These are phyloP conservation scores for Phoebastria nigripes DNA, from an alignment of 2,797 vertebrate genomes.

Conservation along the genomic window DNA sequence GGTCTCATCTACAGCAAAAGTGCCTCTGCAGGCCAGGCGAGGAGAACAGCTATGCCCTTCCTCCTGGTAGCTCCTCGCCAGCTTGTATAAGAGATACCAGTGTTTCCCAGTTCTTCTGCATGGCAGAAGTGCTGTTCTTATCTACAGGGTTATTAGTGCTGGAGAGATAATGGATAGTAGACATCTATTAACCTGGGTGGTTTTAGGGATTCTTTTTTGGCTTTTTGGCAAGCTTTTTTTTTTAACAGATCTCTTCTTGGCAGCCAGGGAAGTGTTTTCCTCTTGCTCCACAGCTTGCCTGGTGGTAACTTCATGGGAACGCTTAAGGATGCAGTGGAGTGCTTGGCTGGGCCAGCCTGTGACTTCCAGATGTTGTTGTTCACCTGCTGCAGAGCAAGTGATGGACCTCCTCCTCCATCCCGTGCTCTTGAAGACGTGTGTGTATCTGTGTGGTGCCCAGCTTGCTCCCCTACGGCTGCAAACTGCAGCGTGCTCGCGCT, in stretches of 20 bases:
- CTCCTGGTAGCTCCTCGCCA: not conserved
- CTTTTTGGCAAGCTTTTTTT: not conserved
- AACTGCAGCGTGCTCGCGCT: rapidly evolving
- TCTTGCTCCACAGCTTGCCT: not conserved
- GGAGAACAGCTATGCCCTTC: not conserved
- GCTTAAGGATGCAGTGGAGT: not conserved
- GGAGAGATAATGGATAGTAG: not conserved
- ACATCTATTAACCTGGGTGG: not conserved
- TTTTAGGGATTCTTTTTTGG: not conserved
- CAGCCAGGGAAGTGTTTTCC: not conserved
- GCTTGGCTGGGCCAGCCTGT: not conserved
- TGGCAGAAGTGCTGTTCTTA: not conserved
- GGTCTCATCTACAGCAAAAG: not conserved
- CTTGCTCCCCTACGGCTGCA: not conserved
- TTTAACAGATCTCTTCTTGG: not conserved
- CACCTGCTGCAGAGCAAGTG: not conserved
- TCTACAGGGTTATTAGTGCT: not conserved
- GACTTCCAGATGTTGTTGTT: not conserved
- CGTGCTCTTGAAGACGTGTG: not conserved
- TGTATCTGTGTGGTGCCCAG: not conserved
- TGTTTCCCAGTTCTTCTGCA: not conserved
- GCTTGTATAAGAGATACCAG: not conserved
- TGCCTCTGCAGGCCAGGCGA: not conserved
- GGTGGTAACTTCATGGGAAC: not conserved
- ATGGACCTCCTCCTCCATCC: not conserved